Evolutionary conservation across 2,113 vertebrate genomes (phyloP).

Genomic region (Trichechus manatus): DNA sequence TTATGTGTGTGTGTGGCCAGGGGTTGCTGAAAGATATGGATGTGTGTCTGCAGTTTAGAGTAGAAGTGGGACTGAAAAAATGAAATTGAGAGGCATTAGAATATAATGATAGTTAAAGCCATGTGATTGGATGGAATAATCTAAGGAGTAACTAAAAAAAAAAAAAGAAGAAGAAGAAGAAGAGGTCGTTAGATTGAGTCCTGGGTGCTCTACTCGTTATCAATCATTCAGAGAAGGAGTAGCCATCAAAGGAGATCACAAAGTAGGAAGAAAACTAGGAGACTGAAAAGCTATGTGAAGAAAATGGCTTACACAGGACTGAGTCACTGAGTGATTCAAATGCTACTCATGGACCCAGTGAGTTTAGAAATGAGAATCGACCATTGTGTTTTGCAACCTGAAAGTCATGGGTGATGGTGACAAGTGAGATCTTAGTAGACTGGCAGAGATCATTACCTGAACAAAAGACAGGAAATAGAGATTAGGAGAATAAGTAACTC

Average conservation of each 20-base stretch:
- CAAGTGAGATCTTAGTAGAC: neutral
- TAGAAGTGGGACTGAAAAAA: conserved; percentile 4
- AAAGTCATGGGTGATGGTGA: neutral
- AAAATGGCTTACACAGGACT: neutral
- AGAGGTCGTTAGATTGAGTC: neutral
- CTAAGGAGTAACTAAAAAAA: neutral
- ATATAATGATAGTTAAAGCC: neutral
- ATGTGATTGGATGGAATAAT: neutral
- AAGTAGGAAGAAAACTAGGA: neutral
- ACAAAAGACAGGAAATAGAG: neutral
- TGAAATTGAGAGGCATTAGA: neutral
- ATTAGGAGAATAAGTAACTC: neutral
- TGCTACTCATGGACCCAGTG: neutral
- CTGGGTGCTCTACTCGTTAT: neutral
- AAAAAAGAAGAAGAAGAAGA: neutral
- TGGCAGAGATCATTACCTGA: neutral
- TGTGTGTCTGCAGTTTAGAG: neutral
- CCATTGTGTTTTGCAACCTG: neutral
- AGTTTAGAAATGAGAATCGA: neutral
- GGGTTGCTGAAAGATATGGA: neutral
- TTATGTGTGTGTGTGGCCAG: neutral
- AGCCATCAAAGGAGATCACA: neutral
- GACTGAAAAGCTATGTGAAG: neutral
- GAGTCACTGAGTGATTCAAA: neutral
- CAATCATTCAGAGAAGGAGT: neutral